phyloP scores from a whole-genome alignment of 1,140 invertebrate species.

The Philaenus spumarius region DNA sequence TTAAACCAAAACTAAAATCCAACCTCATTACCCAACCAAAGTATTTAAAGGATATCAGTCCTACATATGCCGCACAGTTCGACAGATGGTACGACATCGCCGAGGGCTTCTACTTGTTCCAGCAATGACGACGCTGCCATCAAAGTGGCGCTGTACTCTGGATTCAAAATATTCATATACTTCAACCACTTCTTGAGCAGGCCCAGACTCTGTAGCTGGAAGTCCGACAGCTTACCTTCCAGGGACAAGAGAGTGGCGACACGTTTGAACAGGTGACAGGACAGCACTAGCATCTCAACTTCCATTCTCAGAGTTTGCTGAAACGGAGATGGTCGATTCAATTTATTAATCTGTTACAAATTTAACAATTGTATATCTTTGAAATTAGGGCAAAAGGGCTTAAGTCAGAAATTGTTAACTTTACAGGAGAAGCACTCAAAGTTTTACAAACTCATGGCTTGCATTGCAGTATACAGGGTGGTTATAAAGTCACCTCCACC shows the following conservation, averaged over 20 bases:
- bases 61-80: conserved; percentile 18
- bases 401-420: too few relatives aligned
- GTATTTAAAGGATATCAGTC: conserved; percentile 21
- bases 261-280: conserved; percentile 19
- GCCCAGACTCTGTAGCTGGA: conserved; percentile 4
- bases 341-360: background rate
- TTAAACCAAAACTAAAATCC: too few relatives aligned
- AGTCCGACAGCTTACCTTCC: background rate
- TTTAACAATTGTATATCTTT: background rate
- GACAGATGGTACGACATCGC: background rate
- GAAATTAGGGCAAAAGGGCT: too few relatives aligned
- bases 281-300: conserved; percentile 7
- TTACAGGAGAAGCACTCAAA: too few relatives aligned
- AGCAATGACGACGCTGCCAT: background rate
- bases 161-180: background rate
- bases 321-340: background rate
- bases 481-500: too few relatives aligned
- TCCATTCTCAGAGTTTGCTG: conserved; percentile 10
- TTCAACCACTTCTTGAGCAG: conserved; percentile 18
- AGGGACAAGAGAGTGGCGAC: background rate
- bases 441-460: too few relatives aligned
- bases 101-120: conserved; percentile 10
- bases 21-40: too few relatives aligned
- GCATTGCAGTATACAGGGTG: too few relatives aligned
- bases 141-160: background rate